Conservation (phyloP, 2,888 invertebrate species). For the Macrosiphum euphorbiae region DNA sequence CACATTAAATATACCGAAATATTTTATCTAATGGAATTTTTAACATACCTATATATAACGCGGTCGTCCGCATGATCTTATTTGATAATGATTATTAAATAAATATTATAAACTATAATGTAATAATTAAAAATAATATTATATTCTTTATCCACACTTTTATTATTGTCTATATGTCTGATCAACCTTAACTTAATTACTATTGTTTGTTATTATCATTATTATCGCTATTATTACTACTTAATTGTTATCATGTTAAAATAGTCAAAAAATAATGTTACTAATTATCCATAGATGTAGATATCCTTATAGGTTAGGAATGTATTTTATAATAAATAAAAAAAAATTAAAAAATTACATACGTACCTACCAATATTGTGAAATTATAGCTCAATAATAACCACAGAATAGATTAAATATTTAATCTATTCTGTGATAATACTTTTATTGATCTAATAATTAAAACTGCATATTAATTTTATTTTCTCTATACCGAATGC, state of each 20-base stretch:
- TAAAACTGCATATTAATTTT: too few relatives aligned
- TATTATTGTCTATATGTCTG: neutral
- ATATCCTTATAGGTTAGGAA: neutral
- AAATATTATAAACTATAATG: neutral
- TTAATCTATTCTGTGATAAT: too few relatives aligned
- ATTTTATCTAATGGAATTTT: too few relatives aligned
- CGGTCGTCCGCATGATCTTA: neutral
- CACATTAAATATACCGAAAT: too few relatives aligned
- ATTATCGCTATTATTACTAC: neutral
- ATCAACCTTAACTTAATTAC: neutral
- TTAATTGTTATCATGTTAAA: neutral
- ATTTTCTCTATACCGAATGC: too few relatives aligned
- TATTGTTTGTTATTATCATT: neutral
- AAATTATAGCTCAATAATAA: too few relatives aligned
- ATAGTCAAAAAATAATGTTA: neutral
- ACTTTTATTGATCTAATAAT: too few relatives aligned
- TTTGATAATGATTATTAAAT: neutral
- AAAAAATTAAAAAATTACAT: neutral
- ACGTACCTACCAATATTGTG: too few relatives aligned
- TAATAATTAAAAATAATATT: too few relatives aligned
- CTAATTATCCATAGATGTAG: conserved; percentile 17
- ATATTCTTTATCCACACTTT: neutral
- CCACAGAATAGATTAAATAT: too few relatives aligned
- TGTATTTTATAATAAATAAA: conserved; percentile 24
- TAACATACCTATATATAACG: too few relatives aligned